Conservation (phyloP, 2,797 vertebrate species). For the Chelonia mydas region DNA sequence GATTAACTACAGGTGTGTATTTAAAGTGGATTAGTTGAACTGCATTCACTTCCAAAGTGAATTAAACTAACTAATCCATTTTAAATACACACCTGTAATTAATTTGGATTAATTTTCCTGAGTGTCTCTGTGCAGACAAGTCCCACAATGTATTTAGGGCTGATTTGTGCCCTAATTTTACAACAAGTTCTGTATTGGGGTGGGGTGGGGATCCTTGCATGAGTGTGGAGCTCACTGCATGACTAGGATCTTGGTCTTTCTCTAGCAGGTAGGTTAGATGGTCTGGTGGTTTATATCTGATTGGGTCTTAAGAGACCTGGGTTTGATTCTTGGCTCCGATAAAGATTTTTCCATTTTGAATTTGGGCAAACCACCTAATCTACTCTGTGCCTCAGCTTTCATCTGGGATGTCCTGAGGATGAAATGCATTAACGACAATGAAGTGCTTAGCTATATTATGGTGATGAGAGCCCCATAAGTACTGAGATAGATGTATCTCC, state of each 20-base stretch:
- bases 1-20: background rate
- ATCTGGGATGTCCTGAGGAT: background rate
- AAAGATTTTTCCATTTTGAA: background rate
- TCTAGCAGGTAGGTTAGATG: background rate
- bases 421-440: background rate
- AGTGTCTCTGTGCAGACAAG: background rate
- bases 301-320: background rate
- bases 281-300: background rate
- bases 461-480: background rate
- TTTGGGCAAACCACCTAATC: background rate
- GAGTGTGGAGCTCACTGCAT: background rate
- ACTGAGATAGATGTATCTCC: background rate
- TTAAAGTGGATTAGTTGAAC: no score
- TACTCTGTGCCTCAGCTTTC: background rate
- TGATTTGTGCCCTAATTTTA: constrained; percentile 34
- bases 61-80: no score
- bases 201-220: background rate
- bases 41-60: no score
- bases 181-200: background rate
- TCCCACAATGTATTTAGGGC: background rate
- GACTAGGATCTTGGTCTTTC: background rate
- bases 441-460: background rate
- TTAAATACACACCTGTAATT: no score
- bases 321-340: background rate
- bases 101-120: background rate